Base-by-base conservation (phyloP, 2,113 vertebrate species). In the Smithornis capensis region DNA sequence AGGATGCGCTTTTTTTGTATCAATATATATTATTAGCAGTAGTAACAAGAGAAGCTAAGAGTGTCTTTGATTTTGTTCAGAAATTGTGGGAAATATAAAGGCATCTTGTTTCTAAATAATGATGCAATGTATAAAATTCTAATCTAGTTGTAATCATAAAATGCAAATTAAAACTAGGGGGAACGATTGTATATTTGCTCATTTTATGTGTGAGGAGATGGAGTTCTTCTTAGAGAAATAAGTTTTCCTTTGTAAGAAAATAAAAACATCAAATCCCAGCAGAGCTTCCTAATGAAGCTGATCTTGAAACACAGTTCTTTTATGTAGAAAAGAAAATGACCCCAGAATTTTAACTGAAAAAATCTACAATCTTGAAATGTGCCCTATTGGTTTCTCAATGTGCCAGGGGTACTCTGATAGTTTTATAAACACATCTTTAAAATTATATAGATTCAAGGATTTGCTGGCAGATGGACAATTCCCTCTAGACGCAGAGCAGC, bases 91-190 rank as follows among this genome's bases (percentile, higher is more conserved):
- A 76, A 89, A 38, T 86, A 73, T 45, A 90, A 83, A 88, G 93
- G 17, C 27, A 83, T 33, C 19, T 82, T 79, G 12, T 92, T 93
- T 89, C 87, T 60, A 79, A 92, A 49, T 90, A 94, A 89, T 69
- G 42, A 37, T 63, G 37, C 45, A 82, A 82, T 82, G 65, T 60
- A 70, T 87, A 89, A 92, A 91, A 84, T 75, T 91, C 42, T 82
- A 89, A 90, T 89, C 31, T 85, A 68, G 45, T 64, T 89, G 57
- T 83, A 93, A 93, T 89, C 65, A 92, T 90, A 92, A 85, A 82
- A 94, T 94, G 55, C 74, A 97, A 95, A 96, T 95, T 89, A 90
- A 92, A 96, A 90, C 60, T 76, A 73, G 53, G 40, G 60, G 47
- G 42, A 91, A 45, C 63, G 76, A 93, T 69, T 79, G 63, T 79